phyloP scores from a whole-genome alignment of 92 coral and sea anemone species.

The Porites evermanni region DNA sequence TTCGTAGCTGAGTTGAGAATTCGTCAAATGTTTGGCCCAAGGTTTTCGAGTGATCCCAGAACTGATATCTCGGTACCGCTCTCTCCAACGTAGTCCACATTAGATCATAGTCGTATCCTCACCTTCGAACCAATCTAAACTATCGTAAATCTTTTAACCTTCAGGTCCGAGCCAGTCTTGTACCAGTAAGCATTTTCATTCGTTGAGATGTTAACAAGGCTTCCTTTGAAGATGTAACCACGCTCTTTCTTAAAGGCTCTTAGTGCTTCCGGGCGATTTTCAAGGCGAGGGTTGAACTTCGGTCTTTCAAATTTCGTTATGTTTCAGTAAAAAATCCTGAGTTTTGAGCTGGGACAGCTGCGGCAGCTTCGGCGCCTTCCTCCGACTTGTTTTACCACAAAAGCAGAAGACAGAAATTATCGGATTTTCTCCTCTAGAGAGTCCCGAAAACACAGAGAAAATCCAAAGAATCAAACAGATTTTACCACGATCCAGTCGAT shows the following conservation, averaged over 20 bases:
- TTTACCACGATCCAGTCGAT: too few species aligned
- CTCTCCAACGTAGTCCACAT: neutral
- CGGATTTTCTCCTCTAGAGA: neutral
- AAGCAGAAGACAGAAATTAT: neutral
- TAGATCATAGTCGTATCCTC: constrained; percentile 24
- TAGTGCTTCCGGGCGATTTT: constrained; percentile 39
- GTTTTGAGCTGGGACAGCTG: neutral
- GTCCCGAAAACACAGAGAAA: too few species aligned
- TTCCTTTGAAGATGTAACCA: too few species aligned
- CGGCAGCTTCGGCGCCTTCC: constrained; percentile 4
- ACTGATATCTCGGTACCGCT: too few species aligned
- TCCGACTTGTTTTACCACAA: constrained; percentile 22
- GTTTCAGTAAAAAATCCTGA: constrained; percentile 27
- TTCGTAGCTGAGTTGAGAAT: constrained; percentile 11
- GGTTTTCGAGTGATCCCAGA: neutral
- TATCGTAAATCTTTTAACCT: constrained; percentile 32
- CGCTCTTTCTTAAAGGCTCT: constrained; percentile 2
- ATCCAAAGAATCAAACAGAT: too few species aligned
- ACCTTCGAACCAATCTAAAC: constrained; percentile 34
- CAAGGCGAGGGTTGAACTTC: constrained; percentile 39
- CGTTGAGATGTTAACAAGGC: constrained; percentile 7
- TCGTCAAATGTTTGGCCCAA: constrained; percentile 39
- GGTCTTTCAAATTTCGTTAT: constrained; percentile 47
- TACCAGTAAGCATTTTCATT: constrained; percentile 17
- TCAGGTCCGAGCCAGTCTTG: neutral